Base-by-base conservation (phyloP, 2,888 invertebrate genomes). In the Watsonalla cultraria region DNA sequence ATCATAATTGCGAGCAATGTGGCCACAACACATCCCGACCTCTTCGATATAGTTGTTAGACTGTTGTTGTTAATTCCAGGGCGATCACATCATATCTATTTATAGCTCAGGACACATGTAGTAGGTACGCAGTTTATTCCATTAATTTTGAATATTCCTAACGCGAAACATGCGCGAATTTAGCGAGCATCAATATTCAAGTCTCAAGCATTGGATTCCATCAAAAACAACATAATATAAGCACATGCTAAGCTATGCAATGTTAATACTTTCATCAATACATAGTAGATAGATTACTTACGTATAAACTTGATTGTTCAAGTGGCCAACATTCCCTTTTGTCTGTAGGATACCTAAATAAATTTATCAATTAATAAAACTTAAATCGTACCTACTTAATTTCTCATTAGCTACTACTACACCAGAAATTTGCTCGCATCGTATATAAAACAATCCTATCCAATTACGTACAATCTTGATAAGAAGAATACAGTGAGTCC, bases 61-160 rank as follows among this genome's bases (percentile, higher is more conserved):
- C 56, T 54, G 62, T 51, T 55, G 59, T 56, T 54, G 54, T 51
- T 55, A 58, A 66, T 68, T 67, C 64, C 65, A 63, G 60, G 52
- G 51, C 54, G 55, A 45, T 34, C 51, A 57, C 59, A 61, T 72
- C 72, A 73, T 58, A 37, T 58, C 59, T 72, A 70, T 71, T 68
- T 67, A 58, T 64, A 66, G 50, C 52, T 47, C 57, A 51, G 57
- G 60, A 56, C 58, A 54, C 55, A 56, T 60, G 55, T 56, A 35
- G 37, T 37, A 14, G 35, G 47, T 47, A 24, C 46, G 8, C n/a
- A 47, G 47, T 47, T 47, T 47, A 47, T 47, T 47, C 24, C 47
- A n/a, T 34, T 47, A 24, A 33, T 34, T 33, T 9, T n/a, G 34
- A 46, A 24, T 47, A 24, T 6, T 9, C 2, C n/a, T 33, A 47